A percentile compares a stretch with the other conserved stretches of the same genome.
Conservation (phyloP, 1,140 invertebrate genomes). For the Cepaea nemoralis region DNA sequence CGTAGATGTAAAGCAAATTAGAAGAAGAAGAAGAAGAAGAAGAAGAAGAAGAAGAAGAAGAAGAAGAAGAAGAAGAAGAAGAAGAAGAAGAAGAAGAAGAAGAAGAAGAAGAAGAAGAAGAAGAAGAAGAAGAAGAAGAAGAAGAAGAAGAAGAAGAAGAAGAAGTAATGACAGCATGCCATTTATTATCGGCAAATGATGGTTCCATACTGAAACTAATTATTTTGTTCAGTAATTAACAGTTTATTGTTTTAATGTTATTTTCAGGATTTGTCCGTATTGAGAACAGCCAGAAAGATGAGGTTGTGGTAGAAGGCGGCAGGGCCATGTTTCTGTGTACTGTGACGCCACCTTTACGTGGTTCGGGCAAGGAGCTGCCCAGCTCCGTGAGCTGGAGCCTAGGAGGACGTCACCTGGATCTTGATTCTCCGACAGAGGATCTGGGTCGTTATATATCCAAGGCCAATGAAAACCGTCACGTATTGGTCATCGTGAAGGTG, state of each 20-base stretch:
- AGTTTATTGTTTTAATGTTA: neutral
- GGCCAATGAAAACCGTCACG: slow-evolving; percentile 4
- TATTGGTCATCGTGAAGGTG: slow-evolving; percentile 3
- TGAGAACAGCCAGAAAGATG: slow-evolving; percentile 6
- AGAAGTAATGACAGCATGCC: too few species aligned
- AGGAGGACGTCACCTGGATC: neutral
- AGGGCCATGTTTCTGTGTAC: slow-evolving; percentile 31
- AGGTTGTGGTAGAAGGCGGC: slow-evolving; percentile 17
- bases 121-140: too few species aligned
- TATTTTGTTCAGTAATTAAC: too few species aligned
- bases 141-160: neutral
- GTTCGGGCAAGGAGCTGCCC: neutral
- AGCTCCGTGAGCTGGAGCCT: neutral
- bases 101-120: too few species aligned
- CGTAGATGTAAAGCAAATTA: too few species aligned
- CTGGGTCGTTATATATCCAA: slow-evolving; percentile 1
- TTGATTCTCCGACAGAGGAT: neutral
- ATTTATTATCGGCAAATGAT: too few species aligned
- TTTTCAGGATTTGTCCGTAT: slow-evolving; percentile 9
- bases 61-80: neutral
- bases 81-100: neutral
- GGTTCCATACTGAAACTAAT: too few species aligned
- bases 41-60: neutral
- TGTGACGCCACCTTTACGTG: neutral
- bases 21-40: neutral